Evolutionary conservation across 1,140 invertebrate genomes (phyloP), one percentile per base, ranked within the genome.

Genomic region (Amyelois transitella): DNA sequence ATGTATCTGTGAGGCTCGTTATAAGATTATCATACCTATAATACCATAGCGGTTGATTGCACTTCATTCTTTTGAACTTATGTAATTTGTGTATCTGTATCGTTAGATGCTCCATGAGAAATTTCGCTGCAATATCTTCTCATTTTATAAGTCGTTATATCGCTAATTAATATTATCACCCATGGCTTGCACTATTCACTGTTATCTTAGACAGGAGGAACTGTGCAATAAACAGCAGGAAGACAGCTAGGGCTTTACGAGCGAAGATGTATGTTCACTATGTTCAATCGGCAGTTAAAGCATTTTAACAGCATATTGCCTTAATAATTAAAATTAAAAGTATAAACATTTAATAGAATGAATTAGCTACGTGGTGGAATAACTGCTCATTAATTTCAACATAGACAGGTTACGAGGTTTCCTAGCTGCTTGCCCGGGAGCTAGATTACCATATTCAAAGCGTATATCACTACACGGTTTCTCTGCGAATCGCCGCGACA

Each of bases 311-410:
- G 66, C 63, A 64, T 67, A 74, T 74, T 65, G 62, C 68, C 74
- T 75, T 72, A 66, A 55, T 69, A 66, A 66, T 71, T 58, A 69
- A 70, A 78, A 77, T 71, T 66, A 70, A 75, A 69, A 59, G 56
- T 53, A 57, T 61, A 57, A 32, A 60, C 56, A 53, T 32, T 43
- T 67, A 69, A 68, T 62, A 52, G 69, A 72, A 72, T 81, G 81
- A 75, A 81, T 79, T 79, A 74, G 65, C 59, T 60, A 60, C 64
- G 59, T 65, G 66, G 61, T 62, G 50, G 70, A 69, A 78, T 75
- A 71, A 75, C 69, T 78, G 70, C 77, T 77, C 71, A 76, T 84
- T 81, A 81, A 79, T 72, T 77, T 74, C 56, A 69, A 80, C 72
- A 75, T 59, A 63, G 53, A 59, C 64, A 54, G 49, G 57, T 53